Percentiles rank a stretch among this genome's conserved stretches.
Evolutionary conservation across 2,888 invertebrate species (phyloP).

Genomic region (Liodrosophila aerea): DNA sequence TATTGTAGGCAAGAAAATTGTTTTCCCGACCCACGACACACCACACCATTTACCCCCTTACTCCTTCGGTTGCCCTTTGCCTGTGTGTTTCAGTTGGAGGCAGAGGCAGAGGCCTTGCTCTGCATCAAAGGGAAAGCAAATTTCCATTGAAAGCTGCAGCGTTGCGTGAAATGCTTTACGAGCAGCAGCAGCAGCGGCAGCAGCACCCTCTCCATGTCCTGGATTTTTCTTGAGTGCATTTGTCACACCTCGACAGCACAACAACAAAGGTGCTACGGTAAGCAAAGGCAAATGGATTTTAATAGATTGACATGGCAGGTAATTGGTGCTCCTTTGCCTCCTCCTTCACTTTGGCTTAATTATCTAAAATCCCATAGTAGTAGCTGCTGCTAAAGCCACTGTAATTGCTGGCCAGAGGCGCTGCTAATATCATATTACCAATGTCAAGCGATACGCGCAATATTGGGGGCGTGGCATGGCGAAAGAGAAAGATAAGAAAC

Average conservation of each 20-base stretch:
- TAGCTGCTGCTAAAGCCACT: not conserved
- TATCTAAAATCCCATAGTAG: slow-evolving; percentile 34
- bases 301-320: slow-evolving; percentile 74
- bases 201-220: slow-evolving; percentile 29
- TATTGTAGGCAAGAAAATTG: slow-evolving; percentile 72
- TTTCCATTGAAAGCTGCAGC: slow-evolving; percentile 76
- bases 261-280: slow-evolving; percentile 7
- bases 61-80: not conserved
- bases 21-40: slow-evolving; percentile 40
- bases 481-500: slow-evolving; percentile 18
- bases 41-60: not conserved
- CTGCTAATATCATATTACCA: slow-evolving; percentile 68
- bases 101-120: slow-evolving; percentile 1
- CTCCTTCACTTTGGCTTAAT: slow-evolving; percentile 38
- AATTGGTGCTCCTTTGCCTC: slow-evolving; percentile 65
- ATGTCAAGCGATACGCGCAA: slow-evolving; percentile 38
- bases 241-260: slow-evolving; percentile 69
- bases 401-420: slow-evolving; percentile 59
- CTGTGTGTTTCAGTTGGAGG: slow-evolving; percentile 39
- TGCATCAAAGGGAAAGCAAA: slow-evolving; percentile 68
- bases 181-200: slow-evolving; percentile 19
- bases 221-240: slow-evolving; percentile 67
- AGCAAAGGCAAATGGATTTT: slow-evolving; percentile 71
- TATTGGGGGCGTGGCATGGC: not conserved
- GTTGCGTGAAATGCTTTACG: slow-evolving; percentile 78